These are phyloP conservation scores for Amiota minor DNA, from an alignment of 2,888 invertebrate genomes.

Conservation along the genomic window DNA sequence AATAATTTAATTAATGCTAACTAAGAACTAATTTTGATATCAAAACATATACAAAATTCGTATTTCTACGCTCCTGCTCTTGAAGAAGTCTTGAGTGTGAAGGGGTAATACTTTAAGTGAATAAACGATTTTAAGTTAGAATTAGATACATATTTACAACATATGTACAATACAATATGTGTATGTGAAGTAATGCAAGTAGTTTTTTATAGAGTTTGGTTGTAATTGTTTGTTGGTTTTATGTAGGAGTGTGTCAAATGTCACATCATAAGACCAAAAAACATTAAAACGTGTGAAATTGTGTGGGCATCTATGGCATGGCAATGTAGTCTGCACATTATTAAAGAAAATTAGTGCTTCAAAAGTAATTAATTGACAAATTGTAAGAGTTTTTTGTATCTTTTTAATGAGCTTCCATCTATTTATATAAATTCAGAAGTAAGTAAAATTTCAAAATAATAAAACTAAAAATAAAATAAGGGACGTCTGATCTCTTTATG, in stretches of 20 bases:
- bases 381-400: not conserved
- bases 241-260: constrained; percentile 62
- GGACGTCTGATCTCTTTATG: too few relatives aligned
- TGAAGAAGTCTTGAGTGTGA: too few relatives aligned
- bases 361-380: not conserved
- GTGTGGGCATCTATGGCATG: not conserved
- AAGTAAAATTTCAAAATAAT: too few relatives aligned
- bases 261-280: constrained; percentile 39
- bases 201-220: too few relatives aligned
- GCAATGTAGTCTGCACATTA: not conserved
- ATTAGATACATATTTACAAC: constrained; percentile 24
- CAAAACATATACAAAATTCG: not conserved
- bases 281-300: not conserved
- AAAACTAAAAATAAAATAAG: too few relatives aligned
- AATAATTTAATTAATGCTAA: constrained; percentile 14
- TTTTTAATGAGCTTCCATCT: not conserved
- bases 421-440: too few relatives aligned
- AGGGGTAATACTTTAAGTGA: constrained; percentile 54
- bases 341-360: not conserved
- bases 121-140: constrained; percentile 51
- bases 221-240: not conserved
- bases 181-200: too few relatives aligned
- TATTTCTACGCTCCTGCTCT: constrained; percentile 16
- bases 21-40: not conserved
- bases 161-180: not conserved